Evolutionary conservation across 64 coral and sea anemone genomes (phyloP), one percentile per base, ranked within the genome.

Genomic region (Pachyseris speciosa): DNA sequence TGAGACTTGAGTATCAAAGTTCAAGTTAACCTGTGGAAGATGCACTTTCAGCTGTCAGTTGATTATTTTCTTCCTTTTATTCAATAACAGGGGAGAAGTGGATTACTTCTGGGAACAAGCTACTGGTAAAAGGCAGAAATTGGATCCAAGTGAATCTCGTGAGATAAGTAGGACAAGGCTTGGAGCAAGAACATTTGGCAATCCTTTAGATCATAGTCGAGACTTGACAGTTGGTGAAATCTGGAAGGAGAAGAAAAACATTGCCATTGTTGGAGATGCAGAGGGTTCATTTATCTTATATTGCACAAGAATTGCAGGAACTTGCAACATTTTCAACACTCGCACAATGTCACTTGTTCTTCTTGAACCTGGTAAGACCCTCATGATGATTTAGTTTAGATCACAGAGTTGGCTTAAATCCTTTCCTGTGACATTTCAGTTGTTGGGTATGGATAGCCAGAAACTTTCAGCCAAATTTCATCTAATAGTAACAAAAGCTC

Each of bases 191-290:
- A 78, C 70, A 27, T 61, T 84, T 71, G 65, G 48, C 0, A 30
- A 86, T 47, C 74, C 94, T 33, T 36, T 77, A 33, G 72, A 80
- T 69, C 72, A 90, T 38, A 81, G 61, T 27, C 85, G 51, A 39
- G 63, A 92, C 32, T 28, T 99, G 5, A 74, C 84, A 61, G 96
- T 99, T 67, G 96, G 86, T 41, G 96, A 99, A 87, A 66, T 92
- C 3, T 99, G 96, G 96, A 83, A 95, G 66, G 96, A 99, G 36
- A 94, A 87, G 57, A 89, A 92, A 40, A 98, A 95, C 52, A 66
- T 99, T 15, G 96, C 68, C 1, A 64, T 99, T 20, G 86, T 99
- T 60, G 96, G 96, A 32, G 75, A 95, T 83, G 53, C 67, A 17
- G 83, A 93, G 28, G 81, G 90, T 37, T 99, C 96, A 43, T 95